Percentiles rank a stretch among this genome's conserved stretches.
Evolutionary conservation across 2,888 invertebrate species (phyloP).

Genomic region (Melangyna quadrimaculata): DNA sequence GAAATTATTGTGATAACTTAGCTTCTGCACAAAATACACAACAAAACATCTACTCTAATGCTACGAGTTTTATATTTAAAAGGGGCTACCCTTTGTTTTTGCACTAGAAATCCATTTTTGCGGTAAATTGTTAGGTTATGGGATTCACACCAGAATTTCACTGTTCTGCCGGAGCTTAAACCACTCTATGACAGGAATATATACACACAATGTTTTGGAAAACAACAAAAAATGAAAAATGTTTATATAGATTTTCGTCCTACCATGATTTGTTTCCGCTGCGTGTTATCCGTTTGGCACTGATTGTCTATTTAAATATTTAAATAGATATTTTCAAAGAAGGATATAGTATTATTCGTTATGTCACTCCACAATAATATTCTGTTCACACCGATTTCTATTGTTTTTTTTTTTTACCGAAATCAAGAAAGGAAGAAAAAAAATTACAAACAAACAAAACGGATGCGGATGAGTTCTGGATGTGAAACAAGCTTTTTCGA

Average conservation of each 20-base stretch:
- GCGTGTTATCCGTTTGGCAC: constrained; percentile 43
- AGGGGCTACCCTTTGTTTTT: constrained; percentile 15
- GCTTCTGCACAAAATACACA: background rate
- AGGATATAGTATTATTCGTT: too few species aligned
- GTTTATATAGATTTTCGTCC: constrained; percentile 20
- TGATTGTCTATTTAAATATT: constrained; percentile 18
- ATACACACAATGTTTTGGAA: background rate
- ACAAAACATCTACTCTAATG: too few species aligned
- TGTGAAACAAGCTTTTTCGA: constrained; percentile 72
- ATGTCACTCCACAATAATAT: constrained; percentile 19
- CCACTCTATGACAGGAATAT: background rate
- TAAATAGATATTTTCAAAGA: constrained; percentile 25
- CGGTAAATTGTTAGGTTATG: constrained; percentile 46
- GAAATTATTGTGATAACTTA: constrained; percentile 27
- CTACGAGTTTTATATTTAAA: too few species aligned
- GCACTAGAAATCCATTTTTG: constrained; percentile 55
- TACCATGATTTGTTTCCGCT: constrained; percentile 58
- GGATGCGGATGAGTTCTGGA: constrained; percentile 13
- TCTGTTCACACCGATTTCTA: constrained; percentile 36
- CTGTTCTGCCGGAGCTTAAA: constrained; percentile 18
- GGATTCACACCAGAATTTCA: constrained; percentile 32
- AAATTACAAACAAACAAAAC: constrained; percentile 6
- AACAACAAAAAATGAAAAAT: background rate
- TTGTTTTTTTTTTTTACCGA: background rate
- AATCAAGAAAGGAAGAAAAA: too few species aligned